Base-by-base conservation (phyloP, 2,797 vertebrate species). In the Danio albolineatus region DNA sequence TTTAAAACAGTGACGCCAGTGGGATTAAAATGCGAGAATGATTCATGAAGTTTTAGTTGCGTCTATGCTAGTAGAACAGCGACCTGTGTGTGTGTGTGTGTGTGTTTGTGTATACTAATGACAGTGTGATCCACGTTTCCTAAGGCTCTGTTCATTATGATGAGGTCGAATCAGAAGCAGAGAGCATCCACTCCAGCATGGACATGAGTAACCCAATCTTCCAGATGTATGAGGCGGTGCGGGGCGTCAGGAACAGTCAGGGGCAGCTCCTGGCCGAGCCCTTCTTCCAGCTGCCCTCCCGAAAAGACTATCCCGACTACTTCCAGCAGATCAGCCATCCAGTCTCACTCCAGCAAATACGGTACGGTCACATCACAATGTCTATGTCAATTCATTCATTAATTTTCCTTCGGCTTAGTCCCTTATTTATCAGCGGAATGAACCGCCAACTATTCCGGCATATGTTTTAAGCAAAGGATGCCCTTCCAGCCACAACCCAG, bases 241-340 rank as follows among this genome's bases (percentile, higher is more conserved):
- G 96, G 57, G 96, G 95, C 16, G 96, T 95, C 84, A 93, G 97
- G 78, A 99, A 98, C 91, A 97, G 95, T 89, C 98, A 99, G 86
- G 97, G 98, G 7, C 97, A 98, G 88, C 94, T 98, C 76, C 95
- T 99, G 84, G 96, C 97, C 0, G 96, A 99, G 87, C 97, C 98
- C 8, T 99, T 99, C 90, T 94, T 97, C 85, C 97, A 98, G 90
- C 93, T 99, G 78, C 98, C 98, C 74, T 96, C 96, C 84, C 96
- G 96, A 89, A 99, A 99, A 86, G 98, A 99, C 84, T 97, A 98
- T 81, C 97, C 98, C 0, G 95, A 99, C 93, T 99, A 99, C 92
- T 99, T 95, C 90, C 96, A 97, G 81, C 98, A 98, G 90, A 99
- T 98, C 90, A 96, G 90, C 89, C 92, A 96, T 76, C 98, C 98